Conservation (phyloP, 2,113 vertebrate genomes). For the Vulpes vulpes region DNA sequence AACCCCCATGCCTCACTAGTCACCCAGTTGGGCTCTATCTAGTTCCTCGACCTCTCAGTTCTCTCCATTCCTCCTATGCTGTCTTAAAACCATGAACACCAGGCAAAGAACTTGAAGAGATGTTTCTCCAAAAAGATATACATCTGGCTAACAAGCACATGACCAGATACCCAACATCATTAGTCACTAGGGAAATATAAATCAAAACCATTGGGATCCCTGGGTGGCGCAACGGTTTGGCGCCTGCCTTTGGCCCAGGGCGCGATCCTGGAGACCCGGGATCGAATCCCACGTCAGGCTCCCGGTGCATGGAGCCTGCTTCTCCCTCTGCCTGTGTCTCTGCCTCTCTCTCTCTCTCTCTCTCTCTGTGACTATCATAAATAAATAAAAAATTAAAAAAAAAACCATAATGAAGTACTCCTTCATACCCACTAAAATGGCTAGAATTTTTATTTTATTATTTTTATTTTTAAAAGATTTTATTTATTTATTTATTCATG, state of each 20-base stretch:
- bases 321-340: no score
- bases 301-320: no score
- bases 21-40: neutral
- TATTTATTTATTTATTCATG: no score
- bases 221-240: no score
- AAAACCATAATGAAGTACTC: conserved; percentile 11
- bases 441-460: neutral
- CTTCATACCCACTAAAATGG: neutral
- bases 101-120: conserved; percentile 27
- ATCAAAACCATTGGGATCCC: conserved; percentile 42
- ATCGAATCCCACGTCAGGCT: no score
- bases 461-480: no score
- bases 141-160: neutral
- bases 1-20: neutral
- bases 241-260: no score
- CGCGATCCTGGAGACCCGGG: no score
- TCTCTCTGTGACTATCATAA: no score
- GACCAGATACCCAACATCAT: neutral
- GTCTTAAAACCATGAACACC: conserved; percentile 36
- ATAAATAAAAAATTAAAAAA: no score
- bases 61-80: conserved; percentile 5
- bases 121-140: conserved; percentile 56
- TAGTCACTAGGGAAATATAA: conserved; percentile 40
- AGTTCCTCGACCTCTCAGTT: conserved; percentile 60
- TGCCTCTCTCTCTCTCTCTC: no score